Percentiles rank a stretch among this genome's conserved stretches.
Conservation (phyloP, 1,140 invertebrate genomes). For the Caenorhabditis briggsae region DNA sequence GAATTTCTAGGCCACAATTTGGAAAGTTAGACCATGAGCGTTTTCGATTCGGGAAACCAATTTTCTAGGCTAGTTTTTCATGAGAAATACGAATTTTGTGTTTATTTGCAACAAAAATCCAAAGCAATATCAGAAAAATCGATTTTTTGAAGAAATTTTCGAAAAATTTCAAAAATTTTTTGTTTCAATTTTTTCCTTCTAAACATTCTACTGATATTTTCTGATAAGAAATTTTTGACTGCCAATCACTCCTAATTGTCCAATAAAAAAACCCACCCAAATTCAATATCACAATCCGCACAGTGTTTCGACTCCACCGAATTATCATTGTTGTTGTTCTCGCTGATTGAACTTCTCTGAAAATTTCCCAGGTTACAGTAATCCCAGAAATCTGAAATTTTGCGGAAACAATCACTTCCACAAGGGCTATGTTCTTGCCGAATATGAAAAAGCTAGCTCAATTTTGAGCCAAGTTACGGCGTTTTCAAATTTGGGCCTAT, state of each 20-base stretch:
- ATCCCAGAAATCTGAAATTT: no score
- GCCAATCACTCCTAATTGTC: background rate
- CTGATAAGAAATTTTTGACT: no score
- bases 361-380: background rate
- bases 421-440: no score
- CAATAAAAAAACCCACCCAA: constrained; percentile 60
- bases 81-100: no score
- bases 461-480: no score
- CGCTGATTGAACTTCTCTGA: constrained; percentile 60
- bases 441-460: no score
- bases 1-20: no score
- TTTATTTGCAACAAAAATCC: background rate
- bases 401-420: no score
- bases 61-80: no score
- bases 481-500: no score
- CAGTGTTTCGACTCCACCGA: constrained; percentile 68
- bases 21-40: no score
- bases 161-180: background rate
- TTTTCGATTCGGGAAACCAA: no score
- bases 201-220: background rate
- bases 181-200: background rate
- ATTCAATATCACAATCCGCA: constrained; percentile 73
- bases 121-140: background rate
- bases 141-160: background rate
- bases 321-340: constrained; percentile 56